Evolutionary conservation across 2,888 invertebrate species (phyloP).

Genomic region (Scaptomyza polygonia): DNA sequence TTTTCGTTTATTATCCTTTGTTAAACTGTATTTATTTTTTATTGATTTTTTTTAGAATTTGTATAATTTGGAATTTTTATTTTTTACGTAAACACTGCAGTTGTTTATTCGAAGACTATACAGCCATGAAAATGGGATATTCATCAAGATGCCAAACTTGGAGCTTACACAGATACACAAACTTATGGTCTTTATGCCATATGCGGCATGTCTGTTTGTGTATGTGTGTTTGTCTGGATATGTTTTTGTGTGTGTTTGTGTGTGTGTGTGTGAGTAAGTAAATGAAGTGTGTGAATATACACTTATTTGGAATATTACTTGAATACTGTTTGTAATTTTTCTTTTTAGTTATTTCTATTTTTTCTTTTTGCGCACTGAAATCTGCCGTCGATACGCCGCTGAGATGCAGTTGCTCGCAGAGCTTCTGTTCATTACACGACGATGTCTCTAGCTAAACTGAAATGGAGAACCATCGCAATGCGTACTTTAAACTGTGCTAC

Average conservation of each 20-base stretch:
- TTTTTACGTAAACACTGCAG: constrained; percentile 6
- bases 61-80: constrained; percentile 27
- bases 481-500: constrained; percentile 80
- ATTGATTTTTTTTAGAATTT: constrained; percentile 14
- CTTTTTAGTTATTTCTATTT: constrained; percentile 3
- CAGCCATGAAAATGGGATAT: constrained; percentile 19
- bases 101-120: constrained; percentile 16
- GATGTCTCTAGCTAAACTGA: constrained; percentile 81
- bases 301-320: constrained; percentile 32
- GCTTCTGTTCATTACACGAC: constrained; percentile 70
- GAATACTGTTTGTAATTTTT: constrained; percentile 18
- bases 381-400: constrained; percentile 62
- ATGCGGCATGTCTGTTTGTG: constrained; percentile 24
- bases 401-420: constrained; percentile 49
- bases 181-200: constrained; percentile 38
- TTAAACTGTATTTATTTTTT: constrained; percentile 13
- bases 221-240: constrained; percentile 18
- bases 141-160: constrained; percentile 21
- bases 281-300: constrained; percentile 10
- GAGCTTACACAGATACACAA: constrained; percentile 38
- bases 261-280: constrained; percentile 15
- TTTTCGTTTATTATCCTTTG: constrained; percentile 26
- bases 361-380: constrained; percentile 66
- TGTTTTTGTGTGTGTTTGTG: constrained; percentile 22
- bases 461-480: constrained; percentile 71